A percentile compares a stretch with the other conserved stretches of the same genome.
Evolutionary conservation across 1,140 invertebrate species (phyloP).

Genomic region (Archivesica marissinica): DNA sequence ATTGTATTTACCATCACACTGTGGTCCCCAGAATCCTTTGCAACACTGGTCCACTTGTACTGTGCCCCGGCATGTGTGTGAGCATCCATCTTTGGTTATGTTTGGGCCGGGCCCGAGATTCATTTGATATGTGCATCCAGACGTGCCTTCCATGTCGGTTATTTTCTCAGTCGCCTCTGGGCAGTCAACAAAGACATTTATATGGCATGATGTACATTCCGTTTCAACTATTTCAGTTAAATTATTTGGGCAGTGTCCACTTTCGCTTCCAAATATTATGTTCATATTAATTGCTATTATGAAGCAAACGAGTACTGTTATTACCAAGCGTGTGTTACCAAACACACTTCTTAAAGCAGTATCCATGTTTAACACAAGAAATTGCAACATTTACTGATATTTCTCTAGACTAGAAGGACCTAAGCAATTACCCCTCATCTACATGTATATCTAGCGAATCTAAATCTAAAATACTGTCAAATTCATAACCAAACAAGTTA

Average conservation of each 20-base stretch:
- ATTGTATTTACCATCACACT: conserved; percentile 50
- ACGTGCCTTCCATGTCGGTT: conserved; percentile 26
- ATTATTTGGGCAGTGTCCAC: conserved; percentile 11
- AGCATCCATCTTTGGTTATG: conserved; percentile 6
- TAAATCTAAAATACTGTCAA: too few species aligned
- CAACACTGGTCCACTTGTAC: conserved; percentile 22
- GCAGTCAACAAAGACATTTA: conserved; percentile 38
- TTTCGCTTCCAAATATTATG: background rate
- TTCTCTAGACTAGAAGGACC: too few species aligned
- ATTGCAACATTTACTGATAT: too few species aligned
- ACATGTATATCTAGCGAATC: too few species aligned
- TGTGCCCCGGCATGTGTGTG: conserved; percentile 21
- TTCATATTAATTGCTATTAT: too few species aligned
- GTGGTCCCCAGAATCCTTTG: conserved; percentile 39
- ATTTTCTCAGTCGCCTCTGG: background rate
- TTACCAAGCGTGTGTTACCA: too few species aligned
- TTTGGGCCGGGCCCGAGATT: conserved; percentile 33
- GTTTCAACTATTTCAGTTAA: conserved; percentile 13
- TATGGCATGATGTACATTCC: conserved; percentile 34
- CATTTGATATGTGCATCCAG: conserved; percentile 7
- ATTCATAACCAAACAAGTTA: too few species aligned
- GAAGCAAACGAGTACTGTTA: too few species aligned
- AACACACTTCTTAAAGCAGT: too few species aligned
- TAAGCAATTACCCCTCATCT: too few species aligned
- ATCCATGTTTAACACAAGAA: too few species aligned